phyloP scores from a whole-genome alignment of 1,140 invertebrate species.

The Apis florea region DNA sequence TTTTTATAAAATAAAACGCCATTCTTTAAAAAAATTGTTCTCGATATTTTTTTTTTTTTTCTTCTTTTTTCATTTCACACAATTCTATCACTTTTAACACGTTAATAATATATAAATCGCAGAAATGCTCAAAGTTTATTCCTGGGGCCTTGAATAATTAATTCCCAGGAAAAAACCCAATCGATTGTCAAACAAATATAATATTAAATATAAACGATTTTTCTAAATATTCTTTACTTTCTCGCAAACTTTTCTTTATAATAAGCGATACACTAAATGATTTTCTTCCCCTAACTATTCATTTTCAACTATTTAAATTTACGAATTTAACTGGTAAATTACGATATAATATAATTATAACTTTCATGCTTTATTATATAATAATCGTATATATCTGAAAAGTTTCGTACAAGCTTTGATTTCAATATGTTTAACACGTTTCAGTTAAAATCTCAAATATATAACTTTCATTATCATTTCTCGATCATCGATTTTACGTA shows the following conservation, averaged over 20 bases:
- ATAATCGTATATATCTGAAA: conserved; percentile 13
- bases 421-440: background rate
- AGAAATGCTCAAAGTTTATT: conserved; percentile 6
- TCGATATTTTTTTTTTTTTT: background rate
- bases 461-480: background rate
- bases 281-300: background rate
- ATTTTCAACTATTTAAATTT: background rate
- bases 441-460: conserved; percentile 2
- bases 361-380: conserved; percentile 3
- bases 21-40: background rate
- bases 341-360: background rate
- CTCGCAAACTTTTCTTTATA: background rate
- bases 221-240: background rate
- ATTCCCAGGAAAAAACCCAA: conserved; percentile 23
- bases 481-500: background rate
- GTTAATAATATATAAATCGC: background rate
- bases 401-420: background rate
- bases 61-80: background rate
- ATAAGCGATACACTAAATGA: background rate
- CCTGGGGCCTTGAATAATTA: conserved; percentile 31
- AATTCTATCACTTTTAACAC: background rate
- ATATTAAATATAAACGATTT: conserved; percentile 25
- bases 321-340: background rate
- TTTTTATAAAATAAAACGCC: background rate
- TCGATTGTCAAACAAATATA: conserved; percentile 33